A percentile compares a stretch with the other conserved stretches of the same genome.
These are phyloP conservation scores for Prolemur simus DNA, from an alignment of 2,113 vertebrate species.

Conservation along the genomic window DNA sequence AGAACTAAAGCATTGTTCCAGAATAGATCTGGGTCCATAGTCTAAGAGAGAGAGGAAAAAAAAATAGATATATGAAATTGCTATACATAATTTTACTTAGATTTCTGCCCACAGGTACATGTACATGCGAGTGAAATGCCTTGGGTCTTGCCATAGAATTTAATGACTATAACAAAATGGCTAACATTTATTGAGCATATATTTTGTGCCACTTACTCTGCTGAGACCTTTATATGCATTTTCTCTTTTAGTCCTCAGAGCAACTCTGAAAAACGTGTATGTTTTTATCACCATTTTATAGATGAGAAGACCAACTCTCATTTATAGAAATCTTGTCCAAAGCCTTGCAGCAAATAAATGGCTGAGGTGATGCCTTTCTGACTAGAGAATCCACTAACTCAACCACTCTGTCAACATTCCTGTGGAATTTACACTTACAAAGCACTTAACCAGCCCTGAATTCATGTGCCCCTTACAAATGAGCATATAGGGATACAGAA, in stretches of 20 bases:
- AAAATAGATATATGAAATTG: background rate
- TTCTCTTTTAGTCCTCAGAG: background rate
- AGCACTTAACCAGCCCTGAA: background rate
- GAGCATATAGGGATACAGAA: background rate
- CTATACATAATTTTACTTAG: background rate
- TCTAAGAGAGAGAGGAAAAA: background rate
- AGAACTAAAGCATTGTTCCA: background rate
- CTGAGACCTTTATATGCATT: background rate
- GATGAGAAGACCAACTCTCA: background rate
- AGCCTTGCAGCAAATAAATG: background rate
- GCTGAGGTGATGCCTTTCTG: background rate
- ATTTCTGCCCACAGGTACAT: background rate
- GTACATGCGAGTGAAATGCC: background rate
- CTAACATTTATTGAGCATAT: background rate
- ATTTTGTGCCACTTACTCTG: background rate
- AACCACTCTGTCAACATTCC: background rate
- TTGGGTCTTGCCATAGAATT: background rate
- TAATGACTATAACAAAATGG: background rate
- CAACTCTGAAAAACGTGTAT: background rate
- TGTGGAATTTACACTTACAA: background rate
- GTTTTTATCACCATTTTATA: slow-evolving; percentile 10
- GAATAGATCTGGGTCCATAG: background rate
- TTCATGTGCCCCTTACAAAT: background rate
- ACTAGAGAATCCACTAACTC: background rate
- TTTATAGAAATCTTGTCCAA: background rate